Evolutionary conservation across 2,113 vertebrate genomes (phyloP).

Genomic region (Calonectris borealis): DNA sequence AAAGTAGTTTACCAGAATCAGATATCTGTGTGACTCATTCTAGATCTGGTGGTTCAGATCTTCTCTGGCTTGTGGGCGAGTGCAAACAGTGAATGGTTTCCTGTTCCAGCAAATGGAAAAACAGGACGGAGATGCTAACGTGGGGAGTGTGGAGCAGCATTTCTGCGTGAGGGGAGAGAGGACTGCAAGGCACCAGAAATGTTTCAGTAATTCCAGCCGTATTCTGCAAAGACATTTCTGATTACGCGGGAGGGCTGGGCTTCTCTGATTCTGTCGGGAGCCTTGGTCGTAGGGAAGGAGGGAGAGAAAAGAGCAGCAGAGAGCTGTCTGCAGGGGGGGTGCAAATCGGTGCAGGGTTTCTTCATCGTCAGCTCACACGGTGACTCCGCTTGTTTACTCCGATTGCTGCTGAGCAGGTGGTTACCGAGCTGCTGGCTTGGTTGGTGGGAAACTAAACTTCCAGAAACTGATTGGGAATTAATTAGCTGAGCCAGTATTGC

Average conservation of each 20-base stretch:
- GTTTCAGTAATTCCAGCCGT: not conserved
- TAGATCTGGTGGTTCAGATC: not conserved
- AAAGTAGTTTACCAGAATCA: not conserved
- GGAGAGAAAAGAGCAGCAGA: not conserved
- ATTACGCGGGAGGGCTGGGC: not conserved
- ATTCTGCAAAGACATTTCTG: not conserved
- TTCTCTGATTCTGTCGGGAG: not conserved
- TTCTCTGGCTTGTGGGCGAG: not conserved
- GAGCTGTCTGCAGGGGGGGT: not conserved
- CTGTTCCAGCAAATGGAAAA: not conserved
- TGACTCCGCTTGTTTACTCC: not conserved
- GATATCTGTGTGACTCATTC: not conserved
- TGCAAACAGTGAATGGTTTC: not conserved
- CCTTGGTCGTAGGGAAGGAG: not conserved
- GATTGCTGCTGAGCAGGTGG: not conserved
- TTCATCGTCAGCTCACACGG: accelerated
- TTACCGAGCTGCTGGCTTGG: not conserved
- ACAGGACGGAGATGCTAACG: not conserved
- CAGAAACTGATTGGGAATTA: not conserved
- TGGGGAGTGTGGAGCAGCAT: not conserved
- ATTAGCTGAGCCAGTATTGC: not conserved
- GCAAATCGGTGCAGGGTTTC: not conserved
- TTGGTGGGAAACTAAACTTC: not conserved
- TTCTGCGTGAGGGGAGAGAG: not conserved
- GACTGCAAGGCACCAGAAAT: not conserved